Base-by-base conservation (phyloP, 2,113 vertebrate species). In the Epinephelus moara region DNA sequence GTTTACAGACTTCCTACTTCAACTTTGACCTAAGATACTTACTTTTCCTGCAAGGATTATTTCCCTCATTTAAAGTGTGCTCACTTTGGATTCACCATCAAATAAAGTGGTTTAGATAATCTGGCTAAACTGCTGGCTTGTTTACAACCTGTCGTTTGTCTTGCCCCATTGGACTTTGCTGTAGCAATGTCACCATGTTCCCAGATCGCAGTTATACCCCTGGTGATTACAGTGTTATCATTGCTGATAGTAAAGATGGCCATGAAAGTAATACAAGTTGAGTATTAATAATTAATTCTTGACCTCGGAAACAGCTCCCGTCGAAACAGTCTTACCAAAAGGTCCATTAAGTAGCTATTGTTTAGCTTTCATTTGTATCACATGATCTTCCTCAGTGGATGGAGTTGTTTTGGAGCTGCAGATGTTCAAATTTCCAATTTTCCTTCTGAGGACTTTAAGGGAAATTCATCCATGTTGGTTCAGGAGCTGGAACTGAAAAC, bases 351-450 rank as follows among this genome's bases (percentile, higher is more conserved):
- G 17, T 11, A 12, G 6, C 15, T 1, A 6, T 18, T 40, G 15
- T 72, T 74, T 15, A 30, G 4, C 10, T 75, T 60, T 64, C 69
- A 56, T 15, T n/a, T 47, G 5, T 55, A 45, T 70, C n/a, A 42
- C 27, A 10, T 12, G 4, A 45, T 25, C 47, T 55, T 62, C 17
- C 5, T 53, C 17, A n/a, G 18, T n/a, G 11, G 17, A 42, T 25
- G 4, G 14, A 70, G 27, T 17, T 57, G 6, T n/a, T 23, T 47
- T 33, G 6, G 18, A 64, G 37, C 2, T 50, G 18, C 6, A 42
- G 3, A 70, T 56, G 52, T 56, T 56, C 21, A 70, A 70, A n/a
- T 53, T 52, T 10, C 13, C 40, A 64, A 10, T 23, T 15, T 25
- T 12, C 8, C 12, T 12, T 59, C 2, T 23, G 50, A 40, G 19